A percentile compares a stretch with the other conserved stretches of the same genome.
phyloP scores from a whole-genome alignment of 2,888 invertebrate species.

The Cerceris rybyensis region DNA sequence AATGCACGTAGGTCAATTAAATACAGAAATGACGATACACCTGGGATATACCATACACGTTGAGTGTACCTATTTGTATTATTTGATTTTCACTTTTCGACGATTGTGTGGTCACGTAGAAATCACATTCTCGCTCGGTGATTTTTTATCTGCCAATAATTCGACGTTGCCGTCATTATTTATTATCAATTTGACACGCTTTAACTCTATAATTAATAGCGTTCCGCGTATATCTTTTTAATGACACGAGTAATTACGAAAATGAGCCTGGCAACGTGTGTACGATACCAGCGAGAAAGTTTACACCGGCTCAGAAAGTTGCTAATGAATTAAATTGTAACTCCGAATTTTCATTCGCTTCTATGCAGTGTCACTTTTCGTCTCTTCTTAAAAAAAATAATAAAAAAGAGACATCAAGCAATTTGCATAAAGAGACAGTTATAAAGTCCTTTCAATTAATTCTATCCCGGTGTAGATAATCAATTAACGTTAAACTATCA shows the following conservation, averaged over 20 bases:
- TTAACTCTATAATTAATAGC: neutral
- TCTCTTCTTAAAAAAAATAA: no score
- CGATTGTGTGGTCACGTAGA: conserved; percentile 2
- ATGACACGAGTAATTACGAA: neutral
- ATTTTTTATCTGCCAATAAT: neutral
- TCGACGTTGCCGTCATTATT: neutral
- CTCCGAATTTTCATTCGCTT: no score
- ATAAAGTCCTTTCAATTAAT: neutral
- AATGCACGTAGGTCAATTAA: neutral
- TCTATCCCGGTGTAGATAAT: neutral
- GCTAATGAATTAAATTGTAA: no score
- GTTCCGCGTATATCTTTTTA: neutral
- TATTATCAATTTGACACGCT: neutral
- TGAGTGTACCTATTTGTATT: neutral
- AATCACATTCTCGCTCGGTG: conserved; percentile 8
- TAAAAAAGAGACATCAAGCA: no score
- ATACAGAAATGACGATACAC: conserved; percentile 3
- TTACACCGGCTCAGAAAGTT: no score
- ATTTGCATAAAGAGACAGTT: no score
- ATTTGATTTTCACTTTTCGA: neutral
- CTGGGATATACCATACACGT: neutral
- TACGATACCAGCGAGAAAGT: neutral
- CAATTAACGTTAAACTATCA: conserved; percentile 35
- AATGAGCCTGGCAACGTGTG: neutral
- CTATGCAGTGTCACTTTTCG: no score